Base-by-base conservation (phyloP, 1,140 invertebrate genomes). In the Anoplolepis gracilipes region DNA sequence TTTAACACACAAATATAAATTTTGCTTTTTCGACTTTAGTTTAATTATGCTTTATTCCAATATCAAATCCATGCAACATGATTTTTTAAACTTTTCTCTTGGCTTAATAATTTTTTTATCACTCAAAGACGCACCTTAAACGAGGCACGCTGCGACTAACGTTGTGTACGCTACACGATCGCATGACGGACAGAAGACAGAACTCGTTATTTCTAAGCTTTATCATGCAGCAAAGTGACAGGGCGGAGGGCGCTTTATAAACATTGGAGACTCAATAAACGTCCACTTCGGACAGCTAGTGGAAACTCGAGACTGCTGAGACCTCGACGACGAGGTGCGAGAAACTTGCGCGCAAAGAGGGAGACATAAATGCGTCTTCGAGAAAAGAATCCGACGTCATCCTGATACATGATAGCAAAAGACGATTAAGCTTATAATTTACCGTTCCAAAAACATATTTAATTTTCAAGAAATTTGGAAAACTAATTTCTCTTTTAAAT, bases 171-270 rank as follows among this genome's bases (percentile, higher is more conserved):
- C 7, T 42, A 61, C 86, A 85, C 79, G 89, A 90, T 84, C 64
- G 75, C 88, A 90, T 90, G 46, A 67, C 53, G 86, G 75, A 91
- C 76, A 90, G 88, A 91, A 92, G 87, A 93, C 88, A 90, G 53
- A 91, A 91, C 90, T 92, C 90, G 88, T 92, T 92, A 91, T 91
- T 89, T 91, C 88, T 64, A 84, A 90, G 90, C 90, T 93, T 92
- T 91, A 90, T 92, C 79, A 53, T 73, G 77, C 87, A 79, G 65
- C 72, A 77, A 86, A 67, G 85, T 62, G 75, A 76, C 62, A 85
- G 78, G 84, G 79, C 55, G 84, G 75, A 81, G 89, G 87, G 88
- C 82, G 89, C 75, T 90, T 87, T 88, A 84, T 70, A 92, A 87
- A 91, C 85, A 91, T 49, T 16, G 77, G 33, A 86, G 84, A 77